Base-by-base conservation (phyloP, 2,797 vertebrate species). In the Pagetopsis macropterus region DNA sequence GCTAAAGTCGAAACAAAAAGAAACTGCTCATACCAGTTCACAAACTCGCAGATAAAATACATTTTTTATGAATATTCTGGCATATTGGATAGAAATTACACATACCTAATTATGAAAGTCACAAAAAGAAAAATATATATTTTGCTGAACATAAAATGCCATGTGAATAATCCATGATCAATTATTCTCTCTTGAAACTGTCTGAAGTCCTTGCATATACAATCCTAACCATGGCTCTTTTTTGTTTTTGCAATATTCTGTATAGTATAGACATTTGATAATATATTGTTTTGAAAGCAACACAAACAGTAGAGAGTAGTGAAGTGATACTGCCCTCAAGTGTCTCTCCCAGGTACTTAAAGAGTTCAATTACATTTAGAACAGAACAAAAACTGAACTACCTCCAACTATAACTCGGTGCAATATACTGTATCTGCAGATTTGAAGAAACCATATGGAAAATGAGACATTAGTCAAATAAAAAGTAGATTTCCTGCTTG, bases 321-420 rank as follows among this genome's bases (percentile, higher is more conserved):
- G 79, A 65, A 9, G 43, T 17, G 70, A 16, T 87, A 69, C 86
- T 90, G 91, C 85, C 92, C 89, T 60, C 92, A 75, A 79, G 88
- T 91, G 93, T 59, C 74, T 67, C 43, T 14, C 52, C 19, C 21
- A 61, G 76, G 84, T 79, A 85, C 23, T 61, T 17, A 4, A 51
- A 51, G 33, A 7, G 61, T 10, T n/a, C 5, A 1, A 33, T 50
- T 48, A 48, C 55, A 65, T 54, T 58, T 27, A 56, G 31, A 4
- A 37, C 15, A 65, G 31, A 45, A 40, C 23, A 27, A 9, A 13
- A 65, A 51, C 52, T 1, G 0, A 5, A 54, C 33, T 55, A 41
- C 12, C 14, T 55, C 9, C 43, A 68, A 23, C 44, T 43, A 15
- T 54, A 33, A 58, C 19, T 31, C 11, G 41, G 7, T 49, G 27